These are phyloP conservation scores for Siphlonurus alternatus DNA, from an alignment of 2,888 invertebrate genomes.

Conservation along the genomic window DNA sequence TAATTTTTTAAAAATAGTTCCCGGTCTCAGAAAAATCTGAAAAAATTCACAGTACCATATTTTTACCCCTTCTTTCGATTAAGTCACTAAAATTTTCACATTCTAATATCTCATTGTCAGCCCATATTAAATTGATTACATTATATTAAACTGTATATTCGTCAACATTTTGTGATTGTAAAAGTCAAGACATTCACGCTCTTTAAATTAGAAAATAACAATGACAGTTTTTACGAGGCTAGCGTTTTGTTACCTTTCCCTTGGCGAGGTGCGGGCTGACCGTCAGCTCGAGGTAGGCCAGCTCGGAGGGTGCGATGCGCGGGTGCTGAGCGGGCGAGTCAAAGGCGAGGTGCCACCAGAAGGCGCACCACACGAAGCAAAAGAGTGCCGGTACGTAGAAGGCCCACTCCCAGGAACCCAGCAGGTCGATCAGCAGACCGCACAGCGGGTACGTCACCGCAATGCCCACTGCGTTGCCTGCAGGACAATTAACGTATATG, in stretches of 20 bases:
- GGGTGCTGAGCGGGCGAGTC: conserved; percentile 49
- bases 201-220: too few relatives aligned
- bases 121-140: background rate
- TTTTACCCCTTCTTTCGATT: too few relatives aligned
- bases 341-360: conserved; percentile 43
- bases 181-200: too few relatives aligned
- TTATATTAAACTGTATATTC: background rate
- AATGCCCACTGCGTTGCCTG: conserved; percentile 8
- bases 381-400: conserved; percentile 46
- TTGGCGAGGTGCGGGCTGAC: conserved; percentile 18
- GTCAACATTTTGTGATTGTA: background rate
- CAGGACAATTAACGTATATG: background rate
- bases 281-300: conserved; percentile 35
- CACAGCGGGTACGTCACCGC: conserved; percentile 23
- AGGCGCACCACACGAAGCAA: conserved; percentile 44
- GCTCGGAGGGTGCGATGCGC: conserved; percentile 38
- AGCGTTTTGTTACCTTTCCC: conserved; percentile 1
- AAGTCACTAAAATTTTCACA: too few relatives aligned
- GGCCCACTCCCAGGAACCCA: conserved; percentile 48
- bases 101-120: too few relatives aligned
- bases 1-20: too few relatives aligned
- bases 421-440: conserved; percentile 27
- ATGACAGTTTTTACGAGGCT: too few relatives aligned
- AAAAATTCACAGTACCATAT: too few relatives aligned
- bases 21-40: too few relatives aligned